These are phyloP conservation scores for Hesperia comma DNA, from an alignment of 2,888 invertebrate species.

Conservation along the genomic window DNA sequence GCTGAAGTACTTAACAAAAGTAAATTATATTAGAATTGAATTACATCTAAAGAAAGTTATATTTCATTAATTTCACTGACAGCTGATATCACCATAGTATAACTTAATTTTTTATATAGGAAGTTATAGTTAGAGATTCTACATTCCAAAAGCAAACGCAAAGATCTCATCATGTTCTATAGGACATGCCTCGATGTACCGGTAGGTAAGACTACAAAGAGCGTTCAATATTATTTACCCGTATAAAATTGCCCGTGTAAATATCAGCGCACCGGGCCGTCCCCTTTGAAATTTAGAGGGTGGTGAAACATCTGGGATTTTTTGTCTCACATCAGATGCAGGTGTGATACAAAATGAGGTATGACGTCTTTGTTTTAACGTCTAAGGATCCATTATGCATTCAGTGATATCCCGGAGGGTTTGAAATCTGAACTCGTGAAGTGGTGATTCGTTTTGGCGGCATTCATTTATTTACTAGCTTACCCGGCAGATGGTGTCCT, in stretches of 20 bases:
- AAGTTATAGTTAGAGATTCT: too few relatives aligned
- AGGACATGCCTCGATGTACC: neutral
- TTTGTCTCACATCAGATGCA: constrained; percentile 10
- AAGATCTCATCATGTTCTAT: neutral
- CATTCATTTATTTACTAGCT: too few relatives aligned
- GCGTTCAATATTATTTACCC: constrained; percentile 2
- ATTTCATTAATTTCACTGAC: too few relatives aligned
- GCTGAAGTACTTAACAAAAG: too few relatives aligned
- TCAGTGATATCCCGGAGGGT: constrained; percentile 5
- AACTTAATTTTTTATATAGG: too few relatives aligned
- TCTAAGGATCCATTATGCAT: constrained; percentile 1
- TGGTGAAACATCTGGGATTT: constrained; percentile 23
- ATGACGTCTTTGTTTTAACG: constrained; percentile 8
- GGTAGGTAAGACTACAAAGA: neutral
- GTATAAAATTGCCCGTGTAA: constrained; percentile 21
- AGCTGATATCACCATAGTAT: too few relatives aligned
- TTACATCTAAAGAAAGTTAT: too few relatives aligned
- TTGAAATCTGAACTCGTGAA: neutral
- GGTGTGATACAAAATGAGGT: constrained; percentile 12
- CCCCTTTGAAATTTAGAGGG: constrained; percentile 18
- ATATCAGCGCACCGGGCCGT: constrained; percentile 11
- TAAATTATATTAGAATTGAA: too few relatives aligned
- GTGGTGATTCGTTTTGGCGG: neutral
- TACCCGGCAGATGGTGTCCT: too few relatives aligned
- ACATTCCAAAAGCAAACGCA: neutral